Base-by-base conservation (phyloP, 2,888 invertebrate genomes). In the Tenthredo livida region DNA sequence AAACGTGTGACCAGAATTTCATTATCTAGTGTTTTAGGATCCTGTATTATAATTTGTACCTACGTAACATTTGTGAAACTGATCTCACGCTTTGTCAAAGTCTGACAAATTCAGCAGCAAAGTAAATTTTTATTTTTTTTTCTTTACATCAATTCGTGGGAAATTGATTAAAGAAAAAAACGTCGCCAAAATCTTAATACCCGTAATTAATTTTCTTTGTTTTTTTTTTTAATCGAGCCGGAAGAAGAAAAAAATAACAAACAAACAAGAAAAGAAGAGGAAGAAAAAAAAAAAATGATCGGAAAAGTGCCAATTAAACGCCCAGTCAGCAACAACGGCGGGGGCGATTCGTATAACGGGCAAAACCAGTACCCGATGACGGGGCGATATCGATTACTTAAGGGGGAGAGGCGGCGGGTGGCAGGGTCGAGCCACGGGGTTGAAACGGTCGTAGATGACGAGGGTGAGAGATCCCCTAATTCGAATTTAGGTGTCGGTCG, bases 401-500 rank as follows among this genome's bases (percentile, higher is more conserved):
- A 75, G 70, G 73, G 40, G 40, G 21, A 65, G 17, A 84, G 54
- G 58, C 72, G 70, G 67, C 75, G 61, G 67, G 67, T 65, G 83
- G 47, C 83, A 29, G 61, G 67, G 83, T 83, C 83, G 83, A 47
- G 70, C 67, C 65, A 67, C 65, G 83, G 83, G 83, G 83, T 83
- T 83, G 83, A 67, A 83, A 83, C 83, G 83, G 83, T 67, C 61
- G 67, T 25, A 89, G 89, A 90, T 90, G 91, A 91, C 91, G 89
- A 91, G 90, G 90, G 89, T 88, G 89, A 88, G 90, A 88, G 89
- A 89, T 89, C 90, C 89, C 88, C 91, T 91, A 92, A 92, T 92
- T 92, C 92, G 91, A 91, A 91, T 92, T 92, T 92, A 92, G 92
- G 91, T 91, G 91, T 91, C 89, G 91, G 90, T 88, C 88, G 91